Percentiles rank a stretch among this genome's conserved stretches.
These are phyloP conservation scores for Eupithecia inturbata DNA, from an alignment of 2,888 invertebrate species.

Conservation along the genomic window DNA sequence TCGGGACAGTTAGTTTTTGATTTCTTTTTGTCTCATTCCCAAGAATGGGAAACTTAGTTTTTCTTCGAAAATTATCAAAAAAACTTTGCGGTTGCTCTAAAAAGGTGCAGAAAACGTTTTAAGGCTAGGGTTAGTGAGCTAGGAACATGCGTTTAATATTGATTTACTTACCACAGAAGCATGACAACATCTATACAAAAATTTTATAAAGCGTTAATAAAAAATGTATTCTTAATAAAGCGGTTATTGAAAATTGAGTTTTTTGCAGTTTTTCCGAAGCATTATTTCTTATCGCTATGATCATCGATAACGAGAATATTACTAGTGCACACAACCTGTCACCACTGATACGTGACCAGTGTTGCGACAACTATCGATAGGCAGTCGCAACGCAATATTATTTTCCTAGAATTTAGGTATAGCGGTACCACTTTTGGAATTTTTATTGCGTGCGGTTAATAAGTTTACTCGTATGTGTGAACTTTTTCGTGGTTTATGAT, in stretches of 20 bases:
- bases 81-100: not conserved
- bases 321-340: constrained; percentile 43
- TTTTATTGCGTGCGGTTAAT: constrained; percentile 51
- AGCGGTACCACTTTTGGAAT: constrained; percentile 51
- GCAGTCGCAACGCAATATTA: constrained; percentile 50
- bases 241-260: not conserved
- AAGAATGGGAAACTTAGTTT: not conserved
- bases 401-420: constrained; percentile 54
- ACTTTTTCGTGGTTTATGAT: constrained; percentile 20
- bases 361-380: constrained; percentile 57
- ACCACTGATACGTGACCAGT: constrained; percentile 55
- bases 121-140: not conserved
- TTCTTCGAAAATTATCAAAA: not conserved
- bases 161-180: not conserved
- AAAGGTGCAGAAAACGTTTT: not conserved
- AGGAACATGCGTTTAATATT: not conserved
- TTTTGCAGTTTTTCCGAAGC: not conserved
- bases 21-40: not conserved
- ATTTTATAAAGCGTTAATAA: not conserved
- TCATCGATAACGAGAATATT: constrained; percentile 15
- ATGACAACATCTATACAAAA: not conserved
- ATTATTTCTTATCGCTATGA: constrained; percentile 3
- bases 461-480: constrained; percentile 35
- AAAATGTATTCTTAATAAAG: not conserved
- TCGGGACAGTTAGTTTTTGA: constrained; percentile 42